Evolutionary conservation across 2,888 invertebrate species (phyloP).

Genomic region (Spialia ferax): DNA sequence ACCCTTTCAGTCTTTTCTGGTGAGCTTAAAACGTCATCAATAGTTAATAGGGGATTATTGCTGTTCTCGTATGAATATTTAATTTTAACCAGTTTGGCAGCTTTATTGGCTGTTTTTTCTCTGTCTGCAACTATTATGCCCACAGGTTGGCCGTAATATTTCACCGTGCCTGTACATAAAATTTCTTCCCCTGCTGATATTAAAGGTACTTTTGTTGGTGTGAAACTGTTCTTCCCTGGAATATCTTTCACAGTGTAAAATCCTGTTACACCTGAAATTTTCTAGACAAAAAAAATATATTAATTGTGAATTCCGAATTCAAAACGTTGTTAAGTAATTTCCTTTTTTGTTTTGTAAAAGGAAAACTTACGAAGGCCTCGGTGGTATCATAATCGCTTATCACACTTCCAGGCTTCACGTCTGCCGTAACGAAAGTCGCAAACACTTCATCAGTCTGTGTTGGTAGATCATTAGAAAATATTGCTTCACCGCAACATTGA

Average conservation of each 20-base stretch:
- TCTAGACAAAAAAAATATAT: slow-evolving; percentile 66
- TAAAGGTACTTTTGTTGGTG: slow-evolving; percentile 59
- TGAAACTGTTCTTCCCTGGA: slow-evolving; percentile 88
- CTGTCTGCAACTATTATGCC: slow-evolving; percentile 88
- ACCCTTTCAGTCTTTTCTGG: slow-evolving; percentile 63
- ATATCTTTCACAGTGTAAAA: slow-evolving; percentile 89
- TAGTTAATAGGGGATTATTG: slow-evolving; percentile 63
- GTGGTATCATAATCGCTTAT: slow-evolving; percentile 88
- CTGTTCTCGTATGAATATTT: slow-evolving; percentile 68
- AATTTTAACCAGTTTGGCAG: slow-evolving; percentile 84
- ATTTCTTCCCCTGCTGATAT: slow-evolving; percentile 67
- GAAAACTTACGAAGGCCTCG: slow-evolving; percentile 87
- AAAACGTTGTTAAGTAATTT: background rate
- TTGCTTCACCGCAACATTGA: slow-evolving; percentile 91
- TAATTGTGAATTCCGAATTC: background rate
- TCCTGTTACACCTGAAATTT: slow-evolving; percentile 86
- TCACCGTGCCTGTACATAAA: slow-evolving; percentile 70
- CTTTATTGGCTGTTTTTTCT: slow-evolving; percentile 82
- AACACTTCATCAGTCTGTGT: slow-evolving; percentile 89
- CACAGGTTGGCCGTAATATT: slow-evolving; percentile 88
- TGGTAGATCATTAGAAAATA: slow-evolving; percentile 92
- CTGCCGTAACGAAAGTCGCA: slow-evolving; percentile 89
- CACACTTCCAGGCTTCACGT: slow-evolving; percentile 83
- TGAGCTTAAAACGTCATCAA: slow-evolving; percentile 70
- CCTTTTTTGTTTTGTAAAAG: background rate